Evolutionary conservation across 1,140 invertebrate species (phyloP), one percentile per base, ranked within the genome.

Genomic region (Hyles euphorbiae): DNA sequence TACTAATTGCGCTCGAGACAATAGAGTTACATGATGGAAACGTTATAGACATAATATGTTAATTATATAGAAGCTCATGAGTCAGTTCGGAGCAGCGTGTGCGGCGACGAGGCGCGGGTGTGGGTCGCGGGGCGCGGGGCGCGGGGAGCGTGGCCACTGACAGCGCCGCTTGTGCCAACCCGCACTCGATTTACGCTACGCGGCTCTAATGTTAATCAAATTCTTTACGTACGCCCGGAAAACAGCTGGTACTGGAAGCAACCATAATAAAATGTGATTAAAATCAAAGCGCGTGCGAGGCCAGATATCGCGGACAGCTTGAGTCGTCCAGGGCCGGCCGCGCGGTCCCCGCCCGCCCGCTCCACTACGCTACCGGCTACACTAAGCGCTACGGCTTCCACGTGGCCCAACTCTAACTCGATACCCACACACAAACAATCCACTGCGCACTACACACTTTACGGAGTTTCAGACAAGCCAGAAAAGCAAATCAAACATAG

Each of bases 171-270:
- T 58, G 56, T 60, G 60, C 53, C 57, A 43, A 60, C 43, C 63
- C 67, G 64, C 60, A 53, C 60, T 65, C 65, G 63, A 55, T 54
- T 67, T 68, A 74, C 68, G 70, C 70, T 73, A 75, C 74, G 74
- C 74, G 74, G 73, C 68, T 68, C 67, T 79, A 78, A 73, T 69
- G 72, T 71, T 78, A 75, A 80, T 67, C 54, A 67, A 73, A 73
- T 68, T 67, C 61, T 81, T 92, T 93, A 92, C 67, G 91, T 91
- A 87, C 92, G 91, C 84, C 92, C 92, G 83, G 91, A 91, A 90
- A 94, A 94, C 88, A 94, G 90, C 89, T 94, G 93, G 88, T 93
- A 94, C 94, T 94, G 93, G 72, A 94, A 94, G 82, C 81, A 87
- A 90, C 86, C 77, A 87, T 64, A 88, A 87, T 68, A 83, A 83